Percentiles rank a stretch among this genome's conserved stretches.
phyloP scores from a whole-genome alignment of 2,888 invertebrate genomes.

The Eubasilissa splendida region DNA sequence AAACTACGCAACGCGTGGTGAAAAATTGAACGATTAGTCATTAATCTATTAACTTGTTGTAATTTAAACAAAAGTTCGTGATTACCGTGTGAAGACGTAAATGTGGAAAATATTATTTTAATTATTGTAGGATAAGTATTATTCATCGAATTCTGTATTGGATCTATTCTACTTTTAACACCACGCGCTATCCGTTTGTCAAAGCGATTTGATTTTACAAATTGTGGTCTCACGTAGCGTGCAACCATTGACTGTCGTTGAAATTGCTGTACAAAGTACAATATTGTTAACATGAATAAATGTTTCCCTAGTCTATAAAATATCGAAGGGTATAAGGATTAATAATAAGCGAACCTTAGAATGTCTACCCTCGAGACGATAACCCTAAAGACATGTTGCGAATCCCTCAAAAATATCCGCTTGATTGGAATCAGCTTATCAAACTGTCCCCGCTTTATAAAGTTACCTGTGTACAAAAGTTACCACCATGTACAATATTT shows the following conservation, averaged over 20 bases:
- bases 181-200: conserved; percentile 1
- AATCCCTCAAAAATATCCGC: neutral
- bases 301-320: conserved; percentile 11
- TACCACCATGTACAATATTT: conserved; percentile 23
- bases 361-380: neutral
- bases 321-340: conserved; percentile 7
- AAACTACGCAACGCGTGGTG: neutral
- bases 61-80: conserved; percentile 17
- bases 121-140: conserved; percentile 5
- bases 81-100: conserved; percentile 9
- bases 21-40: conserved; percentile 30
- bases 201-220: conserved; percentile 18
- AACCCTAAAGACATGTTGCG: conserved; percentile 9
- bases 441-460: conserved; percentile 19
- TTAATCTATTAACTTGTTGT: conserved; percentile 25
- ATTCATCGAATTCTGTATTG: conserved; percentile 19
- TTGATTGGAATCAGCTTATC: neutral
- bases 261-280: conserved; percentile 22
- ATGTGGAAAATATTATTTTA: conserved; percentile 20
- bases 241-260: conserved; percentile 12
- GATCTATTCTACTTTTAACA: conserved; percentile 8
- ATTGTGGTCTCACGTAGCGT: neutral
- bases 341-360: conserved; percentile 3
- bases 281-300: conserved; percentile 24
- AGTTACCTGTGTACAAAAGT: conserved; percentile 36